Evolutionary conservation across 2,888 invertebrate species (phyloP).

Genomic region (Dendrolimus pini): DNA sequence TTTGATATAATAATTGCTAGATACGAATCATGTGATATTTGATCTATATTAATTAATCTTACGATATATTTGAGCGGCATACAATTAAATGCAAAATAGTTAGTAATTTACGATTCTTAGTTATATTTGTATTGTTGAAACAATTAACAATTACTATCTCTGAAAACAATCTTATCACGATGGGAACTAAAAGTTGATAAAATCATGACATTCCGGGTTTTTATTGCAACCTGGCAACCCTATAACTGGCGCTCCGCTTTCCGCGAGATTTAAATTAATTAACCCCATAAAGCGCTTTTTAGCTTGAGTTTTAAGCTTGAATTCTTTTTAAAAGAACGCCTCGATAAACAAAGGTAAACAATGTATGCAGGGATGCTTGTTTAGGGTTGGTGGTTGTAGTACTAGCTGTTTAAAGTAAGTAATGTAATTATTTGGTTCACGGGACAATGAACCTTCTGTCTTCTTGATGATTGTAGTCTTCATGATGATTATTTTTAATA

Average conservation of each 20-base stretch:
- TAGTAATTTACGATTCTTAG: not conserved
- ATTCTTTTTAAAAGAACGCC: slow-evolving; percentile 30
- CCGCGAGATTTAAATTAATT: slow-evolving; percentile 60
- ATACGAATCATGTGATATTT: too few species aligned
- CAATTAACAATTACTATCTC: too few species aligned
- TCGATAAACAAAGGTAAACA: slow-evolving; percentile 19
- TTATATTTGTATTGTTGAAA: too few species aligned
- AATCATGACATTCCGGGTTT: not conserved
- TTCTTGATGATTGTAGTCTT: too few species aligned
- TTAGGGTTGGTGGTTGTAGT: not conserved
- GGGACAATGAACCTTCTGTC: too few species aligned
- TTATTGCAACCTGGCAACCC: not conserved
- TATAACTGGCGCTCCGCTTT: slow-evolving; percentile 9
- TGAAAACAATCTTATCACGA: too few species aligned
- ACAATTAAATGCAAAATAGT: not conserved
- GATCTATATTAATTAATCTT: too few species aligned
- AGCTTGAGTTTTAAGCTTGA: slow-evolving; percentile 26
- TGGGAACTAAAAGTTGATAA: not conserved
- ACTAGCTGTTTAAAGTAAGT: not conserved
- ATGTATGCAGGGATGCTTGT: slow-evolving; percentile 1
- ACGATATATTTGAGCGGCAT: not conserved
- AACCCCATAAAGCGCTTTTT: slow-evolving; percentile 44
- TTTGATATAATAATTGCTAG: too few species aligned
- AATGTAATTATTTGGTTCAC: too few species aligned
- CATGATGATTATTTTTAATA: too few species aligned